Evolutionary conservation across 2,888 invertebrate genomes (phyloP), one percentile per base, ranked within the genome.

Genomic region (Digitonthophagus gazella): DNA sequence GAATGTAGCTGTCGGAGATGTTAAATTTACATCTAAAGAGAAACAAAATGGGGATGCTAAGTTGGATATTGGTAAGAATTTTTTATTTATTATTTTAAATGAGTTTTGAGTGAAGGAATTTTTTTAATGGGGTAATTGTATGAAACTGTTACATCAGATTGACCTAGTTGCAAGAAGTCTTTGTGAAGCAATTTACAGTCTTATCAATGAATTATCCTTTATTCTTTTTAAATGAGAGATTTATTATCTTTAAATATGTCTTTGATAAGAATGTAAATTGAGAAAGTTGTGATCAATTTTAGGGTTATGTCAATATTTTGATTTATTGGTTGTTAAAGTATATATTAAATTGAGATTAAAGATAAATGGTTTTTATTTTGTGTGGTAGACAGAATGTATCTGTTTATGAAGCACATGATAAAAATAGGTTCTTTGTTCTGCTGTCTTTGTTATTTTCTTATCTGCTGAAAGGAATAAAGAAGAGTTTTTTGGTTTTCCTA

Each of bases 11-110:
- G 84, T 86, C 80, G 87, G 88, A 0, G 89, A 93, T 84, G 92
- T 93, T 1, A 92, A 92, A 83, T 93, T 91, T 75, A 88, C 91
- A 64, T 86, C 90, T 11, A 79, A 78, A 66, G 90, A 88, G 0
- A 90, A 88, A 0, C 88, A 91, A 80, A 96, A 95, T 85, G 95
- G 95, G 1, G 95, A 95, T 81, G 93, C 95, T 0, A 95, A 94
- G 84, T 91, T 96, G 71, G 93, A 94, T 78, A 91, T 95, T 67
- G 92, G 92, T 83, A 75, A 87, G 85, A 66, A 18, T 65, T 66
- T 63, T 64, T 64, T 64, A 64, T 64, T 44, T 44, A 44, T 44
- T 44, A 44, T 44, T n/a, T n/a, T 44, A 44, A 44, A 44, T 44
- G 6, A 44, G 28, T 3, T 6, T 44, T 44, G 2, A n/a, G n/a